These are phyloP conservation scores for Gymnocephalus cernua DNA, from an alignment of 2,113 vertebrate species.

Conservation along the genomic window DNA sequence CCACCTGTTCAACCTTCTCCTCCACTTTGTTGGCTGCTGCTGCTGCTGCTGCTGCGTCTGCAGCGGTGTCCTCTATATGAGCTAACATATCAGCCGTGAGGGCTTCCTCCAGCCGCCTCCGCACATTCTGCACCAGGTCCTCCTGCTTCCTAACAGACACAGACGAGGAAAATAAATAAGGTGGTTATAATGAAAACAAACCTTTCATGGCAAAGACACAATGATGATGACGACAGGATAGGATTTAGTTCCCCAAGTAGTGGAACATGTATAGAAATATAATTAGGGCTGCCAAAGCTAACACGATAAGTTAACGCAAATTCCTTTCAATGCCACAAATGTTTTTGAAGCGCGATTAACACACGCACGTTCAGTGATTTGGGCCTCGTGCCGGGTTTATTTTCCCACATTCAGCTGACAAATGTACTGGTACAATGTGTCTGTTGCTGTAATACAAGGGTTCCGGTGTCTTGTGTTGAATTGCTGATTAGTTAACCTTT, in stretches of 20 bases:
- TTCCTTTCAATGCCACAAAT: too few relatives aligned
- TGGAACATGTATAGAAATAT: background rate
- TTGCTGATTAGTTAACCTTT: too few relatives aligned
- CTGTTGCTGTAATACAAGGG: too few relatives aligned
- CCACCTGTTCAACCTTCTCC: conserved; percentile 75
- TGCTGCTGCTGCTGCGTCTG: conserved; percentile 76
- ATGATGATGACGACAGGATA: background rate
- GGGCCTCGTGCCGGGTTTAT: too few relatives aligned
- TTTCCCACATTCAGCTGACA: too few relatives aligned
- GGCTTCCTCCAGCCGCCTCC: conserved; percentile 95
- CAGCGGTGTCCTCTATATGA: conserved; percentile 90
- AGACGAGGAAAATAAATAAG: background rate
- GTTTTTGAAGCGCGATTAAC: too few relatives aligned
- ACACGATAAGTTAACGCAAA: too few relatives aligned
- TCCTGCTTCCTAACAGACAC: conserved; percentile 91
- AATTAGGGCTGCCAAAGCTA: too few relatives aligned
- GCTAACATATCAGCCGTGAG: conserved; percentile 97
- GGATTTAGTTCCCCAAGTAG: background rate
- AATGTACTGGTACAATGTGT: too few relatives aligned
- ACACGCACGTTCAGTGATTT: too few relatives aligned
- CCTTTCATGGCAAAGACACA: background rate
- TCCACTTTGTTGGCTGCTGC: conserved; percentile 73
- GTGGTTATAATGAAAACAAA: background rate
- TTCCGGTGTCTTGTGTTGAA: too few relatives aligned
- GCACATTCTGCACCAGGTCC: conserved; percentile 94